Evolutionary conservation across 2,113 vertebrate species (phyloP).

Genomic region (Donacobius atricapilla): DNA sequence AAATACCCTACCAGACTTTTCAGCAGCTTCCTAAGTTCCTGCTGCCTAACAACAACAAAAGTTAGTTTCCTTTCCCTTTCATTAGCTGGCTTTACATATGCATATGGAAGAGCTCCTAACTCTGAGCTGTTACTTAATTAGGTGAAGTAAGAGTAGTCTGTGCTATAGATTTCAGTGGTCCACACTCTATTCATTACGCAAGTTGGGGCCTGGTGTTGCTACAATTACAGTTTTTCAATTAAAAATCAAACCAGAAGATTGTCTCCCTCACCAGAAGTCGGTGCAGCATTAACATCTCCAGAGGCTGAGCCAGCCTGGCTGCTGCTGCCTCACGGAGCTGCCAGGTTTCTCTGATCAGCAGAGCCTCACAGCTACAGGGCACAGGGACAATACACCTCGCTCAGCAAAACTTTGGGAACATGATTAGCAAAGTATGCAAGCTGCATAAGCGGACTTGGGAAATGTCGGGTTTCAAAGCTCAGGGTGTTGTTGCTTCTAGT

Average conservation of each 20-base stretch:
- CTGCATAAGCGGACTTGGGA: neutral
- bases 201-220: neutral
- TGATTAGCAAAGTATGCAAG: neutral
- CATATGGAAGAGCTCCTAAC: neutral
- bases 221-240: conserved; percentile 21
- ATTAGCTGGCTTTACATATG: neutral
- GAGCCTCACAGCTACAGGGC: neutral
- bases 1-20: neutral
- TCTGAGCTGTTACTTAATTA: neutral
- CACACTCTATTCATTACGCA: neutral
- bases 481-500: neutral
- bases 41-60: neutral
- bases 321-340: neutral
- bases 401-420: neutral
- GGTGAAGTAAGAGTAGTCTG: neutral
- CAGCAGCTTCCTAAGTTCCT: neutral
- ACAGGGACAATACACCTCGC: neutral
- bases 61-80: neutral
- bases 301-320: neutral
- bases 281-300: neutral
- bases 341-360: neutral
- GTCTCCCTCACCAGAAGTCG: neutral
- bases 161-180: neutral
- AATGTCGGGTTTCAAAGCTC: neutral
- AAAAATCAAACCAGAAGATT: neutral